Evolutionary conservation across 2,113 vertebrate species (phyloP).

Genomic region (Rhinopithecus roxellana): DNA sequence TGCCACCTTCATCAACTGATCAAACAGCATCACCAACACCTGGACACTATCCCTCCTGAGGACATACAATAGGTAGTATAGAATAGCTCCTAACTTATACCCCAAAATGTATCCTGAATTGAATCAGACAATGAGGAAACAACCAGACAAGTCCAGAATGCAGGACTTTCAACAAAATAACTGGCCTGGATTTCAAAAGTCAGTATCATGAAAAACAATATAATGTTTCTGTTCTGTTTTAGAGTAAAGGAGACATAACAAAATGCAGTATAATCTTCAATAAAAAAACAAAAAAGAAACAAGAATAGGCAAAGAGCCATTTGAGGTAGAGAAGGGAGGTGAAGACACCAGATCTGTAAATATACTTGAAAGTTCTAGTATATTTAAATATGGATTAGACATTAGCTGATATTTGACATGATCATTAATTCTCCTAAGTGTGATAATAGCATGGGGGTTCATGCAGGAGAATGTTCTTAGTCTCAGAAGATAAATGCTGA

Average conservation of each 20-base stretch:
- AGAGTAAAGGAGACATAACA: not conserved
- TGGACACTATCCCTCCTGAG: not conserved
- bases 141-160: not conserved
- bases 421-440: not conserved
- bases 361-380: not conserved
- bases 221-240: not conserved
- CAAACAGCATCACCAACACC: not conserved
- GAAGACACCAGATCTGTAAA: too few species aligned
- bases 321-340: not conserved
- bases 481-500: not conserved
- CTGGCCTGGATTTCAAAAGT: not conserved
- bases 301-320: not conserved
- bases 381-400: not conserved
- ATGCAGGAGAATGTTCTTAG: not conserved
- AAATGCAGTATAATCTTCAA: not conserved
- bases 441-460: not conserved
- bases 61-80: not conserved
- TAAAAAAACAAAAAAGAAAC: not conserved
- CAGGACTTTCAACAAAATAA: not conserved
- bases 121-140: not conserved
- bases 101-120: not conserved
- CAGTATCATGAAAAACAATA: not conserved
- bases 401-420: not conserved
- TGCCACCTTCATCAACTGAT: not conserved
- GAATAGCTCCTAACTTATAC: not conserved